Percentiles rank a stretch among this genome's conserved stretches.
Conservation (phyloP, 2,888 invertebrate genomes). For the Exocentrus adspersus region DNA sequence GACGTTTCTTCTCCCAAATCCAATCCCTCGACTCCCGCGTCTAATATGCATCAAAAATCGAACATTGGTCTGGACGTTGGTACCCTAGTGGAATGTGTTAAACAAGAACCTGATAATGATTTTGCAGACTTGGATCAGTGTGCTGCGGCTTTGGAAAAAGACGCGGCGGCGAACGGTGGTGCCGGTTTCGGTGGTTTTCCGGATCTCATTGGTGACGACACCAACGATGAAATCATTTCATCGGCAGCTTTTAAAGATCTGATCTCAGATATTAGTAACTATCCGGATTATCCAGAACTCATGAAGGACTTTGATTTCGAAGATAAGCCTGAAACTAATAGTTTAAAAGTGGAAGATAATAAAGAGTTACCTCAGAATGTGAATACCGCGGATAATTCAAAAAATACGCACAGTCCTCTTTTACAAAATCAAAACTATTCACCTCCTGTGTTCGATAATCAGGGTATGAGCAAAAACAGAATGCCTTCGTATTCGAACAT, state of each 20-base stretch:
- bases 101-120: slow-evolving; percentile 76
- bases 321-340: slow-evolving; percentile 61
- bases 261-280: slow-evolving; percentile 86
- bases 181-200: slow-evolving; percentile 83
- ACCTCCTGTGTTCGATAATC: slow-evolving; percentile 58
- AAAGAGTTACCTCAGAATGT: slow-evolving; percentile 52
- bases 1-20: slow-evolving; percentile 68
- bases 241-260: slow-evolving; percentile 86
- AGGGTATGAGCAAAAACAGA: slow-evolving; percentile 43
- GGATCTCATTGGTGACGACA: slow-evolving; percentile 85
- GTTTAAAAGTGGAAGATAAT: slow-evolving; percentile 58
- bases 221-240: slow-evolving; percentile 79
- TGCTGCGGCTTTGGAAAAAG: slow-evolving; percentile 87
- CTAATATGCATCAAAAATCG: slow-evolving; percentile 52
- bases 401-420: slow-evolving; percentile 55
- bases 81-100: slow-evolving; percentile 78
- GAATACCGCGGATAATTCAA: slow-evolving; percentile 37
- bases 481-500: slow-evolving; percentile 58
- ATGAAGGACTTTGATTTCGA: slow-evolving; percentile 85
- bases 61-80: slow-evolving; percentile 68
- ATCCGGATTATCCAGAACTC: slow-evolving; percentile 72
- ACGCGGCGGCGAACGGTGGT: slow-evolving; percentile 76
- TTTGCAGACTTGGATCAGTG: slow-evolving; percentile 88
- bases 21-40: slow-evolving; percentile 62
- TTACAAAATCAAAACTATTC: slow-evolving; percentile 58